A percentile compares a stretch with the other conserved stretches of the same genome.
These are phyloP conservation scores for Gopherus evgoodei DNA, from an alignment of 2,113 vertebrate genomes.

Conservation along the genomic window DNA sequence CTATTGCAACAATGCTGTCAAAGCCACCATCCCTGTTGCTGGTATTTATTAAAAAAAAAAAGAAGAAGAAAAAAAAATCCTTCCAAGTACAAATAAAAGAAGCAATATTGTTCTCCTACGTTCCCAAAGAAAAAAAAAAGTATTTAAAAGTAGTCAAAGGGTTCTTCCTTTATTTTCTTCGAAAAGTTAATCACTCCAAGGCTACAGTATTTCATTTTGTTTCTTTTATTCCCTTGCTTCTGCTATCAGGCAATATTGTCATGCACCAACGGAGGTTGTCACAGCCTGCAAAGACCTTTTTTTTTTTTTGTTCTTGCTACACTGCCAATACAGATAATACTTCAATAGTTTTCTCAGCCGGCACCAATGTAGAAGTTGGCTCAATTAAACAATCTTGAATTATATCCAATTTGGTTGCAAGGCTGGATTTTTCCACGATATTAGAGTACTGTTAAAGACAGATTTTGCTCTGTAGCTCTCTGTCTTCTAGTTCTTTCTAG, in stretches of 20 bases:
- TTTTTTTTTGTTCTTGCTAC: neutral
- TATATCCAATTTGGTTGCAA: constrained; percentile 37
- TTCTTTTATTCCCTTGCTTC: neutral
- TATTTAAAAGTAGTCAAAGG: neutral
- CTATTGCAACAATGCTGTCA: fast-evolving
- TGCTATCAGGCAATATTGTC: neutral
- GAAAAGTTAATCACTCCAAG: neutral
- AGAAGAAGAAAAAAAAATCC: no score
- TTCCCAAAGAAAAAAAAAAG: neutral
- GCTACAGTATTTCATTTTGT: neutral
- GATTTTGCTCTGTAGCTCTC: neutral
- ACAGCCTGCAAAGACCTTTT: constrained; percentile 34
- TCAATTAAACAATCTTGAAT: constrained; percentile 33
- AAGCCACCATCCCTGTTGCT: neutral
- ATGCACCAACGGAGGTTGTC: neutral
- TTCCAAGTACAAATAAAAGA: fast-evolving
- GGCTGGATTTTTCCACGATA: constrained; percentile 29
- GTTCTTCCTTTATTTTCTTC: neutral
- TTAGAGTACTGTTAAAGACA: neutral
- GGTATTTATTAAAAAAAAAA: no score
- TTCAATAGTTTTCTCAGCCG: constrained; percentile 40
- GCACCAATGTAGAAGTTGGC: constrained; percentile 43
- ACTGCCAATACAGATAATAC: constrained; percentile 7
- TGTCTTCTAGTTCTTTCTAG: neutral
- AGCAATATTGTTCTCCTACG: neutral